Evolutionary conservation across 2,113 vertebrate genomes (phyloP).

Genomic region (Aspiorhynchus laticeps): DNA sequence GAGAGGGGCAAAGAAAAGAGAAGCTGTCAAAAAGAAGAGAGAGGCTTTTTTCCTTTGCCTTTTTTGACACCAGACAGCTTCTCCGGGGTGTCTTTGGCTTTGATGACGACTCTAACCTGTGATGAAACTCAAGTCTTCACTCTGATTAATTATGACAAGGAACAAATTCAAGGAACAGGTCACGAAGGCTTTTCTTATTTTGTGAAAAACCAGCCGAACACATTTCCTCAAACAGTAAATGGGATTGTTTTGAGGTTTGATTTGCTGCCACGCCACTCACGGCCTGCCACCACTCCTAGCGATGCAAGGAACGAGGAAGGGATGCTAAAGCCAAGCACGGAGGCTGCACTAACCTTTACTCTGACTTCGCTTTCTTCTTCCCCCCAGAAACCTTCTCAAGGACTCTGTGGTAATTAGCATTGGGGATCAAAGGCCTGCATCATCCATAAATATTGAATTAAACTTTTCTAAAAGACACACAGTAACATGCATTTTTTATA

Average conservation of each 20-base stretch:
- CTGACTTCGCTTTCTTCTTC: conserved; percentile 47
- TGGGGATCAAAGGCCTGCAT: conserved; percentile 66
- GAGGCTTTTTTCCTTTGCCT: conserved; percentile 33
- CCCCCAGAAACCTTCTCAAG: conserved; percentile 62
- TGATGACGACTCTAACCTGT: conserved; percentile 27
- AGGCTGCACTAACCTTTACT: conserved; percentile 27
- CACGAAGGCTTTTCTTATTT: conserved; percentile 18
- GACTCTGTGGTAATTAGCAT: conserved; percentile 65
- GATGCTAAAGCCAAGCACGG: conserved; percentile 31
- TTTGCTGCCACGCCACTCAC: conserved; percentile 10
- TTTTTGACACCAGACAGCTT: conserved; percentile 39
- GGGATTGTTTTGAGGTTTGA: conserved; percentile 26
- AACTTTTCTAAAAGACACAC: conserved; percentile 35
- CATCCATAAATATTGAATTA: conserved; percentile 64
- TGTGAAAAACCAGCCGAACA: background rate
- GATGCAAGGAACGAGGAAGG: background rate
- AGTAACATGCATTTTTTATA: conserved; percentile 42
- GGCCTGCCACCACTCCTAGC: background rate
- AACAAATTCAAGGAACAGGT: conserved; percentile 40
- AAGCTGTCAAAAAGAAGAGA: conserved; percentile 71
- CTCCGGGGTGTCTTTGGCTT: conserved; percentile 34
- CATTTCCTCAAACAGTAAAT: conserved; percentile 26
- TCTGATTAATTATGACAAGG: conserved; percentile 32
- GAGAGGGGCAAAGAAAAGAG: conserved; percentile 61
- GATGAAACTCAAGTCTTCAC: conserved; percentile 4